Conservation (phyloP, 2,797 vertebrate genomes). For the Harpagifer antarcticus region DNA sequence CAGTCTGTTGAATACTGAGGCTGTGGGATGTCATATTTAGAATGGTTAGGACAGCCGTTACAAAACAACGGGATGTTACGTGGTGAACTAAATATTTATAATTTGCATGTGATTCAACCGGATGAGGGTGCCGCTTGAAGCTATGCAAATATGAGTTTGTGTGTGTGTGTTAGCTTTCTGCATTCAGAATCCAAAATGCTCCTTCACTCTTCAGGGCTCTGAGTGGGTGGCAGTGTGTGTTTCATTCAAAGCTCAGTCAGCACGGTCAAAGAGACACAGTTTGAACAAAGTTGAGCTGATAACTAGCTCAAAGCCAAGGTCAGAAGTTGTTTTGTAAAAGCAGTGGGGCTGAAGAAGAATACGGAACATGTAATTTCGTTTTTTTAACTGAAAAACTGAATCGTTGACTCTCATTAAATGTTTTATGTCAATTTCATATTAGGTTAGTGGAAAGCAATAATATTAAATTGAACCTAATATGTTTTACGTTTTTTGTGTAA, state of each 20-base stretch:
- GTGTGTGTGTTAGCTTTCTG: not conserved
- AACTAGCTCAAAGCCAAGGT: not conserved
- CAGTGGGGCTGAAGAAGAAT: too few relatives aligned
- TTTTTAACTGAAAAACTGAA: too few relatives aligned
- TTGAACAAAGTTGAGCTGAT: not conserved
- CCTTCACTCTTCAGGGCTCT: not conserved
- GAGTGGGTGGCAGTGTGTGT: not conserved
- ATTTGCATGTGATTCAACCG: not conserved
- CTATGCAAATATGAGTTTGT: too few relatives aligned
- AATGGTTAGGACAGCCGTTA: not conserved
- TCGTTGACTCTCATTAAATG: too few relatives aligned
- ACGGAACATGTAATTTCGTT: too few relatives aligned
- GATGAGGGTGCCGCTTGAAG: not conserved
- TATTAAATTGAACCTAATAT: too few relatives aligned
- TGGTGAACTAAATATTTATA: not conserved
- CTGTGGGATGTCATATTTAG: constrained; percentile 7
- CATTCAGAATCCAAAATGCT: not conserved
- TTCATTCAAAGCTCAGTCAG: too few relatives aligned
- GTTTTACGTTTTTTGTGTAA: too few relatives aligned
- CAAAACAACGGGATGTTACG: not conserved
- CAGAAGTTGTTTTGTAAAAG: not conserved
- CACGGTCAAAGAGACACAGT: not conserved
- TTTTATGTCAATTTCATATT: too few relatives aligned
- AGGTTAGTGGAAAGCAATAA: too few relatives aligned
- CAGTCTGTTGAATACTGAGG: constrained; percentile 10